phyloP scores from a whole-genome alignment of 2,888 invertebrate species.

The Muscina levida region DNA sequence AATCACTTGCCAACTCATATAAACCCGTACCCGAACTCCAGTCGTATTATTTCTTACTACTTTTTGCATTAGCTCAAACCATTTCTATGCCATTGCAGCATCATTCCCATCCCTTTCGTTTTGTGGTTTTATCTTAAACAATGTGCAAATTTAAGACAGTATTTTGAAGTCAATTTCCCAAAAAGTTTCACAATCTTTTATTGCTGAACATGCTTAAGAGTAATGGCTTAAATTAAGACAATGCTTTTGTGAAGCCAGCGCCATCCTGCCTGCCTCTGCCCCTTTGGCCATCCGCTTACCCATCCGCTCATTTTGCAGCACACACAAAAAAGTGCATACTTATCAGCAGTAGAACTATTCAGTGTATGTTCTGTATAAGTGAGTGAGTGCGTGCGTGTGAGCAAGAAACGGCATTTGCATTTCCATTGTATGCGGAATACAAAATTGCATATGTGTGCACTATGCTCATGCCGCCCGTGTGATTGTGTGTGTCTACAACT shows the following conservation, averaged over 20 bases:
- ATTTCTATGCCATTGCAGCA: neutral
- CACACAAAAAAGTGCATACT: constrained; percentile 6
- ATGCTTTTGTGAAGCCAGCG: neutral
- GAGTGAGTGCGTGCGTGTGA: constrained; percentile 15
- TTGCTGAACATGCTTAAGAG: constrained; percentile 36
- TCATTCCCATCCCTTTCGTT: neutral
- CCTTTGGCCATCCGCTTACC: neutral
- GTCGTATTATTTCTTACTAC: too few species aligned
- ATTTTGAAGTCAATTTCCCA: constrained; percentile 34
- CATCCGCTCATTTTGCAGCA: neutral
- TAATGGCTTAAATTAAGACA: constrained; percentile 39
- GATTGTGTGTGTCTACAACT: constrained; percentile 9
- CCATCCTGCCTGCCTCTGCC: too few species aligned
- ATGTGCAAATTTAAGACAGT: constrained; percentile 32
- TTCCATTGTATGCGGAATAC: constrained; percentile 50
- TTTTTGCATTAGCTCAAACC: neutral
- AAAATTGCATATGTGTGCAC: constrained; percentile 52
- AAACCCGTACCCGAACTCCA: too few species aligned
- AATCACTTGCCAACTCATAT: too few species aligned
- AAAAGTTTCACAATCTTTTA: constrained; percentile 27
- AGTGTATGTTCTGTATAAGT: neutral
- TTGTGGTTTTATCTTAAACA: constrained; percentile 22
- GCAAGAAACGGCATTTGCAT: constrained; percentile 40
- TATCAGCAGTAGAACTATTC: neutral
- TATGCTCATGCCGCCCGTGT: constrained; percentile 8